Conservation (phyloP, 2,888 invertebrate genomes). For the Hipparchia semele region DNA sequence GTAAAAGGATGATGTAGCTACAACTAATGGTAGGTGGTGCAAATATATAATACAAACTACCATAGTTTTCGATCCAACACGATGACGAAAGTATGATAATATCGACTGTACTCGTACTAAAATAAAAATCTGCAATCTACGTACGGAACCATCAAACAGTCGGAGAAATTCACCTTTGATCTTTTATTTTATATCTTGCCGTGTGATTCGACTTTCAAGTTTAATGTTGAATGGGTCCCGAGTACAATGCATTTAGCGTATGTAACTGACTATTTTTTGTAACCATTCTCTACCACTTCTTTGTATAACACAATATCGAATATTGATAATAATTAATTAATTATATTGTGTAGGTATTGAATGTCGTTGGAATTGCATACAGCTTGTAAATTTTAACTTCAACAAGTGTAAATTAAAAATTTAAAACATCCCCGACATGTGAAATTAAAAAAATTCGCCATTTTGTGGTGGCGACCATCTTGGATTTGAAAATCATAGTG, state of each 20-base stretch:
- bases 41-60: too few relatives aligned
- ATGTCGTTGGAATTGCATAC: not conserved
- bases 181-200: conserved; percentile 9
- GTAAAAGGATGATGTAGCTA: too few relatives aligned
- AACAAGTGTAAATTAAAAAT: too few relatives aligned
- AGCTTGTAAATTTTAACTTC: not conserved
- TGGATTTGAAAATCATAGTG: too few relatives aligned
- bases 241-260: conserved; percentile 20
- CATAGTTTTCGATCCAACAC: too few relatives aligned
- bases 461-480: too few relatives aligned
- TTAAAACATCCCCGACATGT: too few relatives aligned
- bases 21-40: too few relatives aligned
- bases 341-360: not conserved
- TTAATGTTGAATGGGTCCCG: conserved; percentile 11
- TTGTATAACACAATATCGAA: not conserved
- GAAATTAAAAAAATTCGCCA: too few relatives aligned
- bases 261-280: conserved; percentile 15
- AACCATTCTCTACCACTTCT: conserved; percentile 2
- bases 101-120: too few relatives aligned
- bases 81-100: too few relatives aligned
- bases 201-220: conserved; percentile 31
- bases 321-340: conserved; percentile 9
- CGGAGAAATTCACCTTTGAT: not conserved
- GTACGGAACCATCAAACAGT: conserved; percentile 8
- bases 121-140: too few relatives aligned